Conservation (phyloP, 2,113 vertebrate genomes). For the Cyprinodon variegatus region DNA sequence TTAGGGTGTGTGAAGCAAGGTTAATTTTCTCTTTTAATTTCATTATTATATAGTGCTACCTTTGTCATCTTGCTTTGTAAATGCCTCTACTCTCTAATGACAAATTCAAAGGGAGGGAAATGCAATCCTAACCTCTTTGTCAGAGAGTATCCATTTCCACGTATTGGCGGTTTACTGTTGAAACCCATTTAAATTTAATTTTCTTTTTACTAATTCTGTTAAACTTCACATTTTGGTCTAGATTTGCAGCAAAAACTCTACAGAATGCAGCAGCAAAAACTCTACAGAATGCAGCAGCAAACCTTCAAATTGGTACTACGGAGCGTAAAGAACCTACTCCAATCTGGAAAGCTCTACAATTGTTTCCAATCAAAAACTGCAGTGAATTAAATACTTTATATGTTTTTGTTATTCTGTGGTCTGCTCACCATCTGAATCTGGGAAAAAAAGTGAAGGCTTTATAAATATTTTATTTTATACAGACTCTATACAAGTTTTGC, state of each 20-base stretch:
- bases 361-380: background rate
- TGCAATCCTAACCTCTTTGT: slow-evolving; percentile 20
- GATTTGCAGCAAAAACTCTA: background rate
- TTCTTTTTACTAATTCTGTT: slow-evolving; percentile 1
- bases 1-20: background rate
- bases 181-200: slow-evolving; percentile 16
- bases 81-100: slow-evolving; percentile 1
- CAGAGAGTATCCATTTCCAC: background rate
- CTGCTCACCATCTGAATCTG: too few relatives aligned
- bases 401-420: too few relatives aligned
- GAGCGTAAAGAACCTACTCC: background rate
- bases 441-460: too few relatives aligned
- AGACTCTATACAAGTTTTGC: too few relatives aligned
- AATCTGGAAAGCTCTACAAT: background rate
- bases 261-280: background rate
- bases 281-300: background rate
- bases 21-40: slow-evolving; percentile 14
- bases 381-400: background rate
- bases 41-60: background rate
- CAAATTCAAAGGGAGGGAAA: slow-evolving; percentile 7
- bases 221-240: slow-evolving; percentile 8
- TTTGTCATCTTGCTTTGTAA: background rate
- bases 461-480: too few relatives aligned
- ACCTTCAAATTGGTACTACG: background rate
- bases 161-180: background rate